Conservation (phyloP, 2,113 vertebrate species). For the Serilophus lunatus region DNA sequence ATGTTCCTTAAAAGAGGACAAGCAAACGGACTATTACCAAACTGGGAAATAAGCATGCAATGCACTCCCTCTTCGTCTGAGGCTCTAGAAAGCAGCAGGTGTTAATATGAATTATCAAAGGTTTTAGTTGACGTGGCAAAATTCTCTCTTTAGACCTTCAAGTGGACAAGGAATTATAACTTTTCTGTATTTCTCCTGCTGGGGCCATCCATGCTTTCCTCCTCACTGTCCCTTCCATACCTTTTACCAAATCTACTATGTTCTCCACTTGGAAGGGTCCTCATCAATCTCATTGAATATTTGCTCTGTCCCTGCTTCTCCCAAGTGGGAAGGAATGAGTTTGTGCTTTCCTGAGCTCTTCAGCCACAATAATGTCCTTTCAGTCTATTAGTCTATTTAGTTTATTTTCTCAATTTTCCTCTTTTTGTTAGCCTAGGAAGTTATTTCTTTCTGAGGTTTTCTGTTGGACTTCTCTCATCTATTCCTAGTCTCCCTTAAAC, state of each 20-base stretch:
- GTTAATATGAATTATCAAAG: neutral
- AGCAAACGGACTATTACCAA: neutral
- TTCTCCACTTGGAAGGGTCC: neutral
- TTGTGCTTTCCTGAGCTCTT: neutral
- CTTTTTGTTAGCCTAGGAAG: neutral
- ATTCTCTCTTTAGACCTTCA: neutral
- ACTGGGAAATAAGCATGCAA: neutral
- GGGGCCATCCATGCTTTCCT: neutral
- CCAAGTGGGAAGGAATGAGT: neutral
- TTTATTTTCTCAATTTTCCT: neutral
- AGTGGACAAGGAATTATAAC: neutral
- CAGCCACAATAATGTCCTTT: neutral
- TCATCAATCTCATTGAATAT: neutral
- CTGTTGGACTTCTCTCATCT: neutral
- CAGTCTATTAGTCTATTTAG: too few species aligned
- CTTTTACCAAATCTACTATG: neutral
- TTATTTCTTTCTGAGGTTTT: neutral
- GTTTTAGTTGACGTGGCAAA: neutral
- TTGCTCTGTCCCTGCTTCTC: neutral
- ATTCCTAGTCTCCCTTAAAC: neutral
- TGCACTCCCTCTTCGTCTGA: rapidly evolving
- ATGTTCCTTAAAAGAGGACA: neutral
- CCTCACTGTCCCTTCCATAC: neutral
- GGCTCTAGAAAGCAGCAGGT: neutral
- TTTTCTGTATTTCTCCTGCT: neutral